Percentiles rank a stretch among this genome's conserved stretches.
Conservation (phyloP, 1,140 invertebrate species). For the Leptinotarsa defecta region DNA sequence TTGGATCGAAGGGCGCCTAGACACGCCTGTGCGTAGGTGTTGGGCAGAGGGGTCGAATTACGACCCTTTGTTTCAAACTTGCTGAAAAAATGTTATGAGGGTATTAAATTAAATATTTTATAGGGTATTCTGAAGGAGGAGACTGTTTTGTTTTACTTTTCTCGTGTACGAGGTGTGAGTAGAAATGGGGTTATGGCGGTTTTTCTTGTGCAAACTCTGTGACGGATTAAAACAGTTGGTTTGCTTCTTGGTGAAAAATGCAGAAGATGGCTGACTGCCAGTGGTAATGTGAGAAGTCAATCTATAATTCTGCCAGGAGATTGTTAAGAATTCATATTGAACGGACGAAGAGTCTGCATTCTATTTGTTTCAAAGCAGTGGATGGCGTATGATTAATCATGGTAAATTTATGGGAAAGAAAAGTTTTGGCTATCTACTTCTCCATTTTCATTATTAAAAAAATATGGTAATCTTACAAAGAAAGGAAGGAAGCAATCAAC, state of each 20-base stretch:
- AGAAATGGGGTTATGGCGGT: neutral
- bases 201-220: neutral
- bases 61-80: conserved; percentile 25
- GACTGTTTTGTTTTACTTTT: conserved; percentile 10
- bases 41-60: conserved; percentile 18
- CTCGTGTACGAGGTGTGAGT: neutral
- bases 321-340: neutral
- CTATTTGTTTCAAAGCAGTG: no score
- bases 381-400: no score
- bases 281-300: neutral
- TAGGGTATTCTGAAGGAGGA: conserved; percentile 16
- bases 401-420: no score
- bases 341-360: no score
- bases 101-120: conserved; percentile 24
- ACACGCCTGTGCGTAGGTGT: conserved; percentile 23
- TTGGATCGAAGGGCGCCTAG: neutral
- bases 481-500: no score
- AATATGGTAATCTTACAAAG: no score
- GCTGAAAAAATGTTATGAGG: conserved; percentile 18
- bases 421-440: no score
- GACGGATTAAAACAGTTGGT: neutral
- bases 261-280: neutral
- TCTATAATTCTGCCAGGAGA: neutral
- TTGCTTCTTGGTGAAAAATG: neutral
- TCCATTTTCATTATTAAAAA: no score